These are phyloP conservation scores for Mellilla xanthometata DNA, from an alignment of 2,888 invertebrate species.

Conservation along the genomic window DNA sequence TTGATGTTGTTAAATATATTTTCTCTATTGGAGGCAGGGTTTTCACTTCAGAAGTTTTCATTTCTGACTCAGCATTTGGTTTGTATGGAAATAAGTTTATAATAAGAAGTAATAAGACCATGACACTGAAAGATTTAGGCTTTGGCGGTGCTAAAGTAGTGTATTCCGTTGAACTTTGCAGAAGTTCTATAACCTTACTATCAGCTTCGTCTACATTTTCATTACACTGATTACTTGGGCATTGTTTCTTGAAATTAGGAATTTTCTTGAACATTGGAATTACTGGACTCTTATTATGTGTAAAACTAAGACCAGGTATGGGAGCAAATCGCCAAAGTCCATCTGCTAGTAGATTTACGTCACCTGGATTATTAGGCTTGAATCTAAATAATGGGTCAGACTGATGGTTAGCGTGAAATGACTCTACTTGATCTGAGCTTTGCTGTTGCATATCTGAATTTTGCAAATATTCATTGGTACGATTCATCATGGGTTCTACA, in stretches of 20 bases:
- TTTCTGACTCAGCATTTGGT: slow-evolving; percentile 32
- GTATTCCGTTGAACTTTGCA: slow-evolving; percentile 31
- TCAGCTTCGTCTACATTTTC: slow-evolving; percentile 26
- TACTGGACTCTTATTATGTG: slow-evolving; percentile 34
- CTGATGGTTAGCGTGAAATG: slow-evolving; percentile 53
- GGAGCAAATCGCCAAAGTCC: slow-evolving; percentile 62
- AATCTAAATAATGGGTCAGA: slow-evolving; percentile 86
- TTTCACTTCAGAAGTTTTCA: slow-evolving; percentile 46
- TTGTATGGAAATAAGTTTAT: slow-evolving; percentile 85
- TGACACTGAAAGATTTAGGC: slow-evolving; percentile 84
- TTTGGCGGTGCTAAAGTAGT: slow-evolving; percentile 36
- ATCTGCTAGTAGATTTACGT: slow-evolving; percentile 88
- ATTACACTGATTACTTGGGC: slow-evolving; percentile 44
- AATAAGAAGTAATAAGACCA: too few relatives aligned
- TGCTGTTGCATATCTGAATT: slow-evolving; percentile 31
- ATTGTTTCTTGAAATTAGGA: slow-evolving; percentile 42
- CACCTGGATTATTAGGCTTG: slow-evolving; percentile 88
- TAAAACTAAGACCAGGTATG: slow-evolving; percentile 33
- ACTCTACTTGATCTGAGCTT: slow-evolving; percentile 46
- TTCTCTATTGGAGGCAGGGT: slow-evolving; percentile 42
- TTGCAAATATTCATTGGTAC: slow-evolving; percentile 25
- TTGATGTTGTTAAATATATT: slow-evolving; percentile 64
- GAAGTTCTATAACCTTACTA: slow-evolving; percentile 8
- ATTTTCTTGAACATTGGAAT: slow-evolving; percentile 56
- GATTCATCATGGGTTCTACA: slow-evolving; percentile 51